These are phyloP conservation scores for Spilosoma lubricipeda DNA, from an alignment of 2,888 invertebrate species.

Conservation along the genomic window DNA sequence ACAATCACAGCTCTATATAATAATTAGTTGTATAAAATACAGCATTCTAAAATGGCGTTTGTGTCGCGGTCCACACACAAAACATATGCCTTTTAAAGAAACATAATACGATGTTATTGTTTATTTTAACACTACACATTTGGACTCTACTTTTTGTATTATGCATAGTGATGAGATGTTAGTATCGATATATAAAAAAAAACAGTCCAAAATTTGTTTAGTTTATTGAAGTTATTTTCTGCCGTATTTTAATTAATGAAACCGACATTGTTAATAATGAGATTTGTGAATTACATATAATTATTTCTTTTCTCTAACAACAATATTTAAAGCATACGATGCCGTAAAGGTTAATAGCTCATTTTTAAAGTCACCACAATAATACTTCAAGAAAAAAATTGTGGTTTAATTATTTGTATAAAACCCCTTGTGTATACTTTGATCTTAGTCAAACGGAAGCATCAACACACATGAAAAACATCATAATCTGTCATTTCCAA, in stretches of 20 bases:
- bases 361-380: background rate
- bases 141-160: conserved; percentile 29
- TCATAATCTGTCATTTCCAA: background rate
- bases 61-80: conserved; percentile 23
- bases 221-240: background rate
- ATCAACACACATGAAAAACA: no score
- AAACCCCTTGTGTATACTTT: background rate
- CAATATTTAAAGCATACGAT: background rate
- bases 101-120: conserved; percentile 51
- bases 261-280: no score
- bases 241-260: no score
- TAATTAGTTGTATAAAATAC: background rate
- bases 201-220: background rate
- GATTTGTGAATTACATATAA: no score
- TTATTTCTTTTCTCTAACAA: background rate
- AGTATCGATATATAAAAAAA: background rate
- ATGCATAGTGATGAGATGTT: conserved; percentile 28
- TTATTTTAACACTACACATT: conserved; percentile 37
- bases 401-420: background rate
- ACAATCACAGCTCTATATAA: background rate
- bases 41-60: conserved; percentile 19
- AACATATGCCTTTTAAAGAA: conserved; percentile 51
- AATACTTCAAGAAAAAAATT: background rate
- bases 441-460: background rate
- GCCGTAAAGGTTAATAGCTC: background rate